phyloP scores from a whole-genome alignment of 2,888 invertebrate species.

The Chaitophorus viminalis region DNA sequence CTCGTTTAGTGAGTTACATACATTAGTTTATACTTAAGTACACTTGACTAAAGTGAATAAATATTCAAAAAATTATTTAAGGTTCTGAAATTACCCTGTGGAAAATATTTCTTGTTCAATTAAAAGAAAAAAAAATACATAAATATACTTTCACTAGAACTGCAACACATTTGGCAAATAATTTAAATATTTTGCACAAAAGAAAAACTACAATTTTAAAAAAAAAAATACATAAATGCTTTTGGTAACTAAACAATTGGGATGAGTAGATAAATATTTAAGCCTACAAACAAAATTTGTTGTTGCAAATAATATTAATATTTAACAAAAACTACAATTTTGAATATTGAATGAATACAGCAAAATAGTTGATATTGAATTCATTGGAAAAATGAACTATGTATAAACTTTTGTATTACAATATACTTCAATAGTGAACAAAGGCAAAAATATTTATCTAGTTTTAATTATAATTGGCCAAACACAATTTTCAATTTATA shows the following conservation, averaged over 20 bases:
- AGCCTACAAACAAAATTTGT: background rate
- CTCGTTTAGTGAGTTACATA: constrained; percentile 56
- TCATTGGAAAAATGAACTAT: background rate
- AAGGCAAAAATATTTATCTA: constrained; percentile 43
- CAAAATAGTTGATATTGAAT: background rate
- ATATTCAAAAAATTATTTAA: constrained; percentile 39
- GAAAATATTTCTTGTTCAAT: constrained; percentile 30
- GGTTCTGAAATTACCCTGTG: constrained; percentile 60
- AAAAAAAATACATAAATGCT: constrained; percentile 53
- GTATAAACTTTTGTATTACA: background rate
- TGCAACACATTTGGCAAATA: constrained; percentile 40
- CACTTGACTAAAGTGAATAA: constrained; percentile 62
- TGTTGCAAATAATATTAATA: constrained; percentile 15
- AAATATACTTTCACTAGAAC: constrained; percentile 31
- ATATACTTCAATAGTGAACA: background rate
- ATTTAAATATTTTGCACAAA: constrained; percentile 41
- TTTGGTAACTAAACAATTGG: constrained; percentile 58
- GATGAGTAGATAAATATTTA: constrained; percentile 50
- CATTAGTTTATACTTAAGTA: constrained; percentile 58
- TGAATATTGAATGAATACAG: background rate
- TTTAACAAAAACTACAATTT: background rate
- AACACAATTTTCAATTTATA: constrained; percentile 29
- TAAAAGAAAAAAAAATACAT: constrained; percentile 45
- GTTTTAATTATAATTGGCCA: constrained; percentile 45
- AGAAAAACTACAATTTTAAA: constrained; percentile 33